These are phyloP conservation scores for Hydractinia echinata DNA, from an alignment of 30 jellyfish, hydroid and myxozoan species.

Conservation along the genomic window DNA sequence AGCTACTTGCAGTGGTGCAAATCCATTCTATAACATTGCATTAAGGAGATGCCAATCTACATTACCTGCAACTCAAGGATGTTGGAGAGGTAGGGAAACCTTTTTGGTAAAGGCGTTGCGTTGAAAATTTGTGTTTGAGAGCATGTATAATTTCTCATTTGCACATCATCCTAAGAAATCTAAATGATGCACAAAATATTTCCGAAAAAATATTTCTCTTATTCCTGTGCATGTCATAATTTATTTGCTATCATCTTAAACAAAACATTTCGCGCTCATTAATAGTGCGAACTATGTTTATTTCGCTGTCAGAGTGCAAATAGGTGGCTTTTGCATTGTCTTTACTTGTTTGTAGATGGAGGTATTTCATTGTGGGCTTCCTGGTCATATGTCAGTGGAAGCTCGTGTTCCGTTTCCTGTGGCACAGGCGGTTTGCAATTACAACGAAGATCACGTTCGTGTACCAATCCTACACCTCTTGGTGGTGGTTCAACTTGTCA, in stretches of 20 bases:
- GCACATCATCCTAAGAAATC: too few species aligned
- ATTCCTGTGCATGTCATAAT: too few species aligned
- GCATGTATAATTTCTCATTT: too few species aligned
- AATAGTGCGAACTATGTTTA: too few species aligned
- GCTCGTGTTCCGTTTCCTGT: slow-evolving; percentile 12
- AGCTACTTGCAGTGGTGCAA: not conserved
- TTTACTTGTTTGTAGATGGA: slow-evolving; percentile 5
- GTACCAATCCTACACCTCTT: slow-evolving; percentile 21
- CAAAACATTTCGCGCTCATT: too few species aligned
- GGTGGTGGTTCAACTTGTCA: slow-evolving; percentile 13
- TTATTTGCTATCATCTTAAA: too few species aligned
- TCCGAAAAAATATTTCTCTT: too few species aligned
- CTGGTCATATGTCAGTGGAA: slow-evolving; percentile 17
- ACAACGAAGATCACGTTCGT: not conserved
- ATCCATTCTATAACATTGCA: not conserved
- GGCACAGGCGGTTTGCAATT: slow-evolving; percentile 10
- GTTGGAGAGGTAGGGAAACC: slow-evolving; percentile 4
- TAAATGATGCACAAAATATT: too few species aligned
- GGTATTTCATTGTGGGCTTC: slow-evolving; percentile 14
- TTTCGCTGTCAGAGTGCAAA: too few species aligned
- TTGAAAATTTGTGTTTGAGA: too few species aligned
- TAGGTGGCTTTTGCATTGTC: too few species aligned
- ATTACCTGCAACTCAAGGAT: slow-evolving; percentile 2
- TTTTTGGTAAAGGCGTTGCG: too few species aligned
- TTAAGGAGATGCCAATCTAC: slow-evolving; percentile 4